Evolutionary conservation across 2,888 invertebrate genomes (phyloP), one percentile per base, ranked within the genome.

Genomic region (Caenorhabditis drosophilae): DNA sequence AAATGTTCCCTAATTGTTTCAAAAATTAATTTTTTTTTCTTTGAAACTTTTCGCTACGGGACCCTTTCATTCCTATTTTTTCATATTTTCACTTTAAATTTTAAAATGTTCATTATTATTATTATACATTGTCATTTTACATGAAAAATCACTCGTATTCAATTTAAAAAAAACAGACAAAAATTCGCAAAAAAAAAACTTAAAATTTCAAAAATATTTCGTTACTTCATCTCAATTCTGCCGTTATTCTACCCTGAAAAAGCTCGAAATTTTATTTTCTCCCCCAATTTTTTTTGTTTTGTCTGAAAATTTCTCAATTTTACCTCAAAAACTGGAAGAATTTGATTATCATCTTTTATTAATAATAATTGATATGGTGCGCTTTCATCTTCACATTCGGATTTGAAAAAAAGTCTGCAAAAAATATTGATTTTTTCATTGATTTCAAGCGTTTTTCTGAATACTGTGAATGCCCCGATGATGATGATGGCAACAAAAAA

Each of bases 401-500:
- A 64, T 69, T 74, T 74, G 73, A 77, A 77, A 59, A 75, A 74
- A 47, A 75, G 61, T 55, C 77, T 77, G 63, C 7, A 73, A 64
- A 40, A 27, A 25, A 45, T 22, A 4, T 44, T 20, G 7, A 44
- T 6, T 20, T 20, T 18, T 25, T 12, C 9, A 31, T 9, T 9
- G 12, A 31, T 31, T 31, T 31, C 31, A 31, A 9, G 12, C 31
- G 31, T 7, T 31, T 31, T 31, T 12, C n/a, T n/a, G n/a, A n/a
- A n/a, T 26, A 77, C 77, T 75, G 74, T 41, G 67, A 42, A n/a
- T 66, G 50, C n/a, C n/a, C n/a, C n/a, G n/a, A n/a, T n/a, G 51
- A 44, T 18, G 63, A 55, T 12, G 68, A 56, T 9, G 76, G 57
- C 9, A 79, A 70, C 27, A 74, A 73, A 38, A 79, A 66, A 35